Evolutionary conservation across 1,140 invertebrate species (phyloP).

Genomic region (Drosophila funebris): DNA sequence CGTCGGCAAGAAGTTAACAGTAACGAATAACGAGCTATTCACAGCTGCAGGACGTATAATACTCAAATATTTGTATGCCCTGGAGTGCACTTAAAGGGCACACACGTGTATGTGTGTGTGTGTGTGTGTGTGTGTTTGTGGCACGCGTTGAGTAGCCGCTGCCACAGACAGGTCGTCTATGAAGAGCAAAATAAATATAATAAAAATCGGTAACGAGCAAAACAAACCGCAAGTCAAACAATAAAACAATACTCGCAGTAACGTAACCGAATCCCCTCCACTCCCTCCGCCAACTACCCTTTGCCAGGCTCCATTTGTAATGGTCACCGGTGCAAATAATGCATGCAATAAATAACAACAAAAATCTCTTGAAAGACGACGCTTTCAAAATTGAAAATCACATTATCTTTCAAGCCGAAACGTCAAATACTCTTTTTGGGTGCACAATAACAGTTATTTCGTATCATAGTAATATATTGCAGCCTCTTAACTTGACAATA

Average conservation of each 20-base stretch:
- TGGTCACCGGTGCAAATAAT: constrained; percentile 40
- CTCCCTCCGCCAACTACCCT: background rate
- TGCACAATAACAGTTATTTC: too few species aligned
- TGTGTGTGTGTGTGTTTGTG: background rate
- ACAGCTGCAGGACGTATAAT: constrained; percentile 4
- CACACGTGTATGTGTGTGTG: background rate
- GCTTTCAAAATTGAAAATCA: background rate
- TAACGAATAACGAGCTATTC: constrained; percentile 3
- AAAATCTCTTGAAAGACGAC: background rate
- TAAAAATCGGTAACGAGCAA: constrained; percentile 49
- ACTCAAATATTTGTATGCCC: constrained; percentile 7
- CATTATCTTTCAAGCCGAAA: background rate
- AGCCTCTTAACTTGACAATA: too few species aligned
- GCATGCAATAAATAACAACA: constrained; percentile 47
- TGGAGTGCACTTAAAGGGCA: constrained; percentile 36
- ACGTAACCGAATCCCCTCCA: background rate
- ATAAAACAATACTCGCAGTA: constrained; percentile 48
- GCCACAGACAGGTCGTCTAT: constrained; percentile 31
- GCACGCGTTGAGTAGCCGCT: constrained; percentile 17
- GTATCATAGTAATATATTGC: too few species aligned
- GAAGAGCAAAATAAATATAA: constrained; percentile 68
- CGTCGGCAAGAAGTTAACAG: background rate
- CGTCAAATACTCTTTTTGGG: background rate
- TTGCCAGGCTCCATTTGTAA: background rate
- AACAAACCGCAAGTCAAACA: constrained; percentile 43